These are phyloP conservation scores for Hydrolagus colliei DNA, from an alignment of 2,797 vertebrate species.

Conservation along the genomic window DNA sequence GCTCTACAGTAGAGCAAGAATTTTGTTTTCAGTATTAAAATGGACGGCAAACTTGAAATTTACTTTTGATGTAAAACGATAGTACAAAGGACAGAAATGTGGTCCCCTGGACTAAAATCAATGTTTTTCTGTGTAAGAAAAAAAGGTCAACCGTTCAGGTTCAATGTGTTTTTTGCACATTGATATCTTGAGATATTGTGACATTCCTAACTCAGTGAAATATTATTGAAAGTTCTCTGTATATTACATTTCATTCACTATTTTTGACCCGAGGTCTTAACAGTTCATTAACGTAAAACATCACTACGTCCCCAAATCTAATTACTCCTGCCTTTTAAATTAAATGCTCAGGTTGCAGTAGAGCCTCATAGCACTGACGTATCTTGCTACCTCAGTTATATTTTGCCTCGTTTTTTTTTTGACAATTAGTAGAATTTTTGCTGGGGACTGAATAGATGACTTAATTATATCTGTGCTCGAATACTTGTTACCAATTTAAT, in stretches of 20 bases:
- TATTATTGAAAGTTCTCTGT: not conserved
- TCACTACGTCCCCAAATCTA: not conserved
- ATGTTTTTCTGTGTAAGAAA: no score
- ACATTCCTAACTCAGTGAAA: conserved; percentile 24
- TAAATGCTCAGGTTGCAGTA: not conserved
- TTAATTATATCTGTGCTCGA: not conserved
- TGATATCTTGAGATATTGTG: not conserved
- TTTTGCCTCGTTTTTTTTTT: not conserved
- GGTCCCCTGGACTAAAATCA: no score
- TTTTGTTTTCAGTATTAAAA: no score
- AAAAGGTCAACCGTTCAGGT: not conserved
- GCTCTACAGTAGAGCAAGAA: no score
- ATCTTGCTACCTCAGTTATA: not conserved
- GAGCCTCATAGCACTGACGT: not conserved
- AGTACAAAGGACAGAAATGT: no score
- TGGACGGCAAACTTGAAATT: no score
- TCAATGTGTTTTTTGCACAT: not conserved
- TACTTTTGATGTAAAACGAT: no score
- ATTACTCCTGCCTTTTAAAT: not conserved
- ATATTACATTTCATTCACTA: not conserved
- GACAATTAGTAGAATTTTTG: no score
- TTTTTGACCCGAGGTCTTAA: not conserved
- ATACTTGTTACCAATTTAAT: not conserved
- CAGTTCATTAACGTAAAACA: not conserved
- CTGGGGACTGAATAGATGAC: not conserved